A percentile compares a stretch with the other conserved stretches of the same genome.
These are phyloP conservation scores for Pterois miles DNA, from an alignment of 2,797 vertebrate genomes.

Conservation along the genomic window DNA sequence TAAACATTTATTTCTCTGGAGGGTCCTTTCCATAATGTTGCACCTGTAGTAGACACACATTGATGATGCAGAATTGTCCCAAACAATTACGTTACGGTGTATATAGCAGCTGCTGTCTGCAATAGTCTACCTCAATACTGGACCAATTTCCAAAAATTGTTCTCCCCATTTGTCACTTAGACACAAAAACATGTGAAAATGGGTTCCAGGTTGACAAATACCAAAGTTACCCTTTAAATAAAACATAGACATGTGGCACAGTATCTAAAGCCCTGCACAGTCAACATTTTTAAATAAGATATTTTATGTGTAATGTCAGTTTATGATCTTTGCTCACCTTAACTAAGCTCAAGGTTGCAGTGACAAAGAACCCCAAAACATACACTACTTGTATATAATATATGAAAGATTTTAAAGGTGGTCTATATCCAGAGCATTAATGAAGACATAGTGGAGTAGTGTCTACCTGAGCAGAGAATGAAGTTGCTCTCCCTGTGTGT, in stretches of 20 bases:
- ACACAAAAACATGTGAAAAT: no score
- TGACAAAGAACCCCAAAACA: background rate
- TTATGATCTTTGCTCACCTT: background rate
- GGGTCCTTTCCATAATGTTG: background rate
- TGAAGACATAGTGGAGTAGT: background rate
- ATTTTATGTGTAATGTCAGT: background rate
- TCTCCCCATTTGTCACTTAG: background rate
- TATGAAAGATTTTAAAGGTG: background rate
- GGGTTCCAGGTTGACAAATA: background rate
- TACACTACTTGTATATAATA: background rate
- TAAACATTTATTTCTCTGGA: background rate
- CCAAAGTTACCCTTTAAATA: conserved; percentile 33
- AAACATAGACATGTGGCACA: conserved; percentile 37
- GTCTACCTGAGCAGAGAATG: background rate
- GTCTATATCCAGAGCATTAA: background rate
- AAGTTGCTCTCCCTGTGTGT: background rate
- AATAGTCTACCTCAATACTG: background rate
- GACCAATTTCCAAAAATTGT: background rate
- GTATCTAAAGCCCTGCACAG: conserved; percentile 12
- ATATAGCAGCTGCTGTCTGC: background rate
- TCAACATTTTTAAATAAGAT: conserved; percentile 3
- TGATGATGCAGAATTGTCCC: background rate
- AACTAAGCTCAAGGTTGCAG: background rate
- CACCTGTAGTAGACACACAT: background rate
- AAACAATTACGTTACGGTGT: background rate